Percentiles rank a stretch among this genome's conserved stretches.
Conservation (phyloP, 2,888 invertebrate genomes). For the Mactromeris polynyma region DNA sequence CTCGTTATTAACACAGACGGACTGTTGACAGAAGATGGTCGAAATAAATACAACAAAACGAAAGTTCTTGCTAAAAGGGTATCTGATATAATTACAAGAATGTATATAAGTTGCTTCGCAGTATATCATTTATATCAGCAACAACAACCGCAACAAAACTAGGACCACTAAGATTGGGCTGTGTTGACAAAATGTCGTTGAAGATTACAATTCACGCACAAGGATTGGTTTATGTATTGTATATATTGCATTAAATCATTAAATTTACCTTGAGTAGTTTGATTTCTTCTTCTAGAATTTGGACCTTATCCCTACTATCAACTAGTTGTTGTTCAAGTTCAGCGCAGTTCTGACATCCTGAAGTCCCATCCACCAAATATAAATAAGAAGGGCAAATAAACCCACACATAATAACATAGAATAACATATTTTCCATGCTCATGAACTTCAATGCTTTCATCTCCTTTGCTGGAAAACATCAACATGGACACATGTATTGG, state of each 20-base stretch:
- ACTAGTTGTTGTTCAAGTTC: slow-evolving; percentile 21
- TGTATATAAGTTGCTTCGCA: too few species aligned
- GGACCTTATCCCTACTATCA: not conserved
- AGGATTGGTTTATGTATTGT: not conserved
- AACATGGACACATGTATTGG: too few species aligned
- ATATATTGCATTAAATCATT: not conserved
- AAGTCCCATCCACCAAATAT: not conserved
- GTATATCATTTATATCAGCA: not conserved
- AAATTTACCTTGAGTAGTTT: not conserved
- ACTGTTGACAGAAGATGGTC: too few species aligned
- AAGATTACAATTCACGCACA: too few species aligned
- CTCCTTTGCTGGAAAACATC: too few species aligned
- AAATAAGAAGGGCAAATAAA: not conserved
- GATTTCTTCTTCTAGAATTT: slow-evolving; percentile 18
- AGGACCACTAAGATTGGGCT: not conserved
- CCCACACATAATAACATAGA: not conserved
- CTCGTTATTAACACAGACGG: too few species aligned
- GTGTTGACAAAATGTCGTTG: too few species aligned
- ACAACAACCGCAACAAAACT: not conserved
- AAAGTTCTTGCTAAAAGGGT: too few species aligned
- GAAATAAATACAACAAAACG: too few species aligned
- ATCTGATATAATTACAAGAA: too few species aligned
- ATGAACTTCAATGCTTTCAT: too few species aligned
- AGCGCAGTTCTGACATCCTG: not conserved
- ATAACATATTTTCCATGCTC: not conserved